Conservation (phyloP, 2,797 vertebrate genomes). For the Fistularia tabacaria region DNA sequence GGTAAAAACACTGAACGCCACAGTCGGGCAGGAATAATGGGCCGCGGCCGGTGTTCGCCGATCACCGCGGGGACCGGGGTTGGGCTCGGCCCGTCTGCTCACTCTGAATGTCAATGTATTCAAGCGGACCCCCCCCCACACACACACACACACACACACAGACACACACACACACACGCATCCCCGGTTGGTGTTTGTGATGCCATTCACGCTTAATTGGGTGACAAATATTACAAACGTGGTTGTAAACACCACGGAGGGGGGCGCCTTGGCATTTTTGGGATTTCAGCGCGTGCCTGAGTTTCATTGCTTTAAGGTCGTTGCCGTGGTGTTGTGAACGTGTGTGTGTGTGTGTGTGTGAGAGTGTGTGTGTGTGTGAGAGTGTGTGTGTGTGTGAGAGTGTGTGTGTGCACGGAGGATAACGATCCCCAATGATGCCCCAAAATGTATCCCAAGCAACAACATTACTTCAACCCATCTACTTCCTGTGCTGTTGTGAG, state of each 20-base stretch:
- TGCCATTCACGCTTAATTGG: constrained; percentile 57
- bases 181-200: background rate
- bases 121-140: constrained; percentile 19
- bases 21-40: constrained; percentile 12
- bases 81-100: constrained; percentile 42
- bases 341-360: background rate
- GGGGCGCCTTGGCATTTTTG: constrained; percentile 56
- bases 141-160: too few species aligned
- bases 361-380: background rate
- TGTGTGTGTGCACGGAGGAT: too few species aligned
- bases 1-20: too few species aligned
- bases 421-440: too few species aligned
- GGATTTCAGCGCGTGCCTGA: constrained; percentile 28
- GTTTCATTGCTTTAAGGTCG: constrained; percentile 24
- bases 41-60: constrained; percentile 16
- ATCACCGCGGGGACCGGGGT: constrained; percentile 37
- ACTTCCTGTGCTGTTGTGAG: too few species aligned
- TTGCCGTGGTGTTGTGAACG: constrained; percentile 3
- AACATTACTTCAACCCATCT: too few species aligned
- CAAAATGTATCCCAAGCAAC: too few species aligned
- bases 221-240: constrained; percentile 57
- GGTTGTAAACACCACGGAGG: constrained; percentile 61
- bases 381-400: constrained; percentile 5
- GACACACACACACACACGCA: too few species aligned
- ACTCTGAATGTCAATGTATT: constrained; percentile 63